Conservation (phyloP, 2,113 vertebrate species). For the Thomomys bottae region DNA sequence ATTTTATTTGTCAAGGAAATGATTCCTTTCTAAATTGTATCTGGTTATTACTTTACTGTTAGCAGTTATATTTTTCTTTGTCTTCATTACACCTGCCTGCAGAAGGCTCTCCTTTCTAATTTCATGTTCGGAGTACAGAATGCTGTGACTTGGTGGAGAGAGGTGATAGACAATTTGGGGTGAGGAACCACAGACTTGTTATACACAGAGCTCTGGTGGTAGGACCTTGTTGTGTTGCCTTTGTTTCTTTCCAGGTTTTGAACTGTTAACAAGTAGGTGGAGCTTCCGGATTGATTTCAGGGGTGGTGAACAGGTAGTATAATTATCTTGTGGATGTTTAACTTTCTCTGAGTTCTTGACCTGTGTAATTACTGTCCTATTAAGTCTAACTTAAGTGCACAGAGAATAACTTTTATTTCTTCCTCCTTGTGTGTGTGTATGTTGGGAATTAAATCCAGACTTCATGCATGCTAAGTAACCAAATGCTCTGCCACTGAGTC, state of each 20-base stretch:
- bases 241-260: not conserved
- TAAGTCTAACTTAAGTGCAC: slow-evolving; percentile 1
- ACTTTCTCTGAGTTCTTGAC: not conserved
- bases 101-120: not conserved
- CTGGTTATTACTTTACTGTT: not conserved
- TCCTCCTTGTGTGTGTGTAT: not conserved
- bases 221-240: not conserved
- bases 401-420: not conserved
- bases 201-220: not conserved
- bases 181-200: not conserved
- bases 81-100: not conserved
- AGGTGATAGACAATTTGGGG: not conserved
- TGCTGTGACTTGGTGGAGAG: not conserved
- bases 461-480: not conserved
- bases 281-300: not conserved
- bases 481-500: not conserved
- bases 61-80: not conserved
- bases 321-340: not conserved
- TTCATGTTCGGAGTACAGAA: not conserved
- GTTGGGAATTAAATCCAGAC: not conserved
- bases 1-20: not conserved
- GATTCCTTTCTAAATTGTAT: slow-evolving; percentile 28
- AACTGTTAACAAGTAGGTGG: not conserved
- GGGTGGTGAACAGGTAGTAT: not conserved
- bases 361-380: not conserved